Evolutionary conservation across 1,140 invertebrate species (phyloP), one percentile per base, ranked within the genome.

Genomic region (Riptortus pedestris): DNA sequence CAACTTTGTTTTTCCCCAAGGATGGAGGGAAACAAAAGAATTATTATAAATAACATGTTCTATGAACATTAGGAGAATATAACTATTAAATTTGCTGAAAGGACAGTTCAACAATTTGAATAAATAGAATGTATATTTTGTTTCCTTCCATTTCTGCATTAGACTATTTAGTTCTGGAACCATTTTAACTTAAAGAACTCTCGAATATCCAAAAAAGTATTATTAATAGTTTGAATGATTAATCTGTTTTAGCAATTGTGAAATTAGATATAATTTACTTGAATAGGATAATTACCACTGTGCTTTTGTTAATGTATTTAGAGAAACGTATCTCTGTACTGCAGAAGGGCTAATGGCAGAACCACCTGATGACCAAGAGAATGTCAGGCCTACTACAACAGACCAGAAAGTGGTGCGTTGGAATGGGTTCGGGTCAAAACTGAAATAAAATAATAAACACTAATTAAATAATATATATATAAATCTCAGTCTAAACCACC

Each of bases 341-440:
- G 81, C 79, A 14, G 71, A 70, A 67, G 85, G 83, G 69, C 82
- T 83, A 2, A 81, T 76, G 9, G 77, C 80, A 67, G 79, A 78
- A 12, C 79, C 75, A 22, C 78, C 72, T 43, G 83, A 71, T n/a
- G n/a, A n/a, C 78, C 79, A 85, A 9, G 76, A 78, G 64, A 82
- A 76, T 28, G 75, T 76, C 14, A 79, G 77, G 1, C 83, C 83
- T 63, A 85, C 68, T 0, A 76, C 71, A 7, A 83, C 71, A 0
- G 78, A 69, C 83, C 83, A 85, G 29, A 83, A 77, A 4, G 79
- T 79, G 67, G 83, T 80, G 24, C 83, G 72, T 4, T 74, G 72
- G 11, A 74, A 71, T 3, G 80, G 79, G 70, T 81, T 77, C 2
- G 75, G 72, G 70, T 80, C 74, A 67, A 83, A 79, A 66, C 80